Conservation (phyloP, 2,113 vertebrate species). For the Chaetura pelagica region DNA sequence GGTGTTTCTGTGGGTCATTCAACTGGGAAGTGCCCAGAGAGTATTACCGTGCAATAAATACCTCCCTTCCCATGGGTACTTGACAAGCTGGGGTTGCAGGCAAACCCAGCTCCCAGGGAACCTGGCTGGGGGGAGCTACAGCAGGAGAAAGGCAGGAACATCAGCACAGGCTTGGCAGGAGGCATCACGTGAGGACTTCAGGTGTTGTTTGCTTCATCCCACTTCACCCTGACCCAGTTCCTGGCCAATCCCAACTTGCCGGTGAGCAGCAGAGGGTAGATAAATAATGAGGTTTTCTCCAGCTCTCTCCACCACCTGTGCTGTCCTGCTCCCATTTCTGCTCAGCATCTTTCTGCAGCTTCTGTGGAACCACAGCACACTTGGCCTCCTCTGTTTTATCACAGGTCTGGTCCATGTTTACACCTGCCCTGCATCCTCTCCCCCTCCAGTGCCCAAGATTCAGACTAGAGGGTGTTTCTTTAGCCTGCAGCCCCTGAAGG, state of each 20-base stretch:
- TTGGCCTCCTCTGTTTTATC: neutral
- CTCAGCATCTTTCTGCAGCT: neutral
- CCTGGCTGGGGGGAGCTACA: neutral
- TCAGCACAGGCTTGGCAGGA: rapidly evolving
- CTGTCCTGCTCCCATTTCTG: neutral
- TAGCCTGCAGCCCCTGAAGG: neutral
- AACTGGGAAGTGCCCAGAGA: neutral
- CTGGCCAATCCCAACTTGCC: neutral
- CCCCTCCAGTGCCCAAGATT: neutral
- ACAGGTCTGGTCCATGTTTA: neutral
- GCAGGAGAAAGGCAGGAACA: rapidly evolving
- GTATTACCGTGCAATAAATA: neutral
- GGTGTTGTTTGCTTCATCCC: neutral
- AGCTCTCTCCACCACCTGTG: neutral
- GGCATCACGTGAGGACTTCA: neutral
- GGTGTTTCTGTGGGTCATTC: rapidly evolving
- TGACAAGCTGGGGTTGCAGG: neutral
- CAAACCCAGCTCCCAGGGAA: rapidly evolving
- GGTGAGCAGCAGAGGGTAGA: neutral
- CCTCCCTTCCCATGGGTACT: rapidly evolving
- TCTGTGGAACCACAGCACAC: neutral
- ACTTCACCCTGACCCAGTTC: constrained; percentile 13
- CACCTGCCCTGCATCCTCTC: neutral
- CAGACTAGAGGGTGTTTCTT: neutral
- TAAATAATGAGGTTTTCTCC: neutral